Base-by-base conservation (phyloP, 1,140 invertebrate species). In the Drosophila kikkawai region DNA sequence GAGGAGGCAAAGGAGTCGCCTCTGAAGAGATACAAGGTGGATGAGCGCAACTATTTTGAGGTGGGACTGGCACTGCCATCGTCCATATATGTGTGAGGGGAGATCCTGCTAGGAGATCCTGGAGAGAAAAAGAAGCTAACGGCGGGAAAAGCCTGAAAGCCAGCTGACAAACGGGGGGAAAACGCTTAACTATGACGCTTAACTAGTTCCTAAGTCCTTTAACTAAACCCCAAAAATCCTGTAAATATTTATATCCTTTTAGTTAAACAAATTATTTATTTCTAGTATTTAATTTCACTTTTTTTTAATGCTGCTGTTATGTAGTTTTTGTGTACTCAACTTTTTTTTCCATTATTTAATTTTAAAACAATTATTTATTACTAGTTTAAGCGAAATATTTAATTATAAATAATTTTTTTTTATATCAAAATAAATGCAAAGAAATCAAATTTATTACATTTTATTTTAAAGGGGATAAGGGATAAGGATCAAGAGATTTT, bases 101-200 rank as follows among this genome's bases (percentile, higher is more conserved):
- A 32, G 12, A 22, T 41, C 22, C 26, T 12, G 47, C n/a, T n/a
- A n/a, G 7, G 5, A 32, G 12, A 22, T 41, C 22, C 26, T 12
- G 47, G 7, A 19, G 17, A 8, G 4, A 29, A 15, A 3, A 19
- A 13, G 19, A 15, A 47, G 7, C 22, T 4, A 47, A 22, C 13
- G 29, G n/a, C 22, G 51, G 13, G 5, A 57, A 15, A 7, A 44
- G 50, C 44, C 13, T 26, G 44, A 58, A 61, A 29, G 58, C n/a
- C 34, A 78, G 87, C 88, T 92, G 91, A 92, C 91, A 92, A 92
- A 92, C 91, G 78, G 80, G 91, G 91, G 91, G 80, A 90, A 91
- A 92, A 92, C 63, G 91, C 84, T 92, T 82, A 80, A 88, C 75
- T 75, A 83, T 82, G 86, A 92, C 91, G 91, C 91, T 92, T 92